Conservation (phyloP, 1,140 invertebrate genomes). For the Drosophila lowei region DNA sequence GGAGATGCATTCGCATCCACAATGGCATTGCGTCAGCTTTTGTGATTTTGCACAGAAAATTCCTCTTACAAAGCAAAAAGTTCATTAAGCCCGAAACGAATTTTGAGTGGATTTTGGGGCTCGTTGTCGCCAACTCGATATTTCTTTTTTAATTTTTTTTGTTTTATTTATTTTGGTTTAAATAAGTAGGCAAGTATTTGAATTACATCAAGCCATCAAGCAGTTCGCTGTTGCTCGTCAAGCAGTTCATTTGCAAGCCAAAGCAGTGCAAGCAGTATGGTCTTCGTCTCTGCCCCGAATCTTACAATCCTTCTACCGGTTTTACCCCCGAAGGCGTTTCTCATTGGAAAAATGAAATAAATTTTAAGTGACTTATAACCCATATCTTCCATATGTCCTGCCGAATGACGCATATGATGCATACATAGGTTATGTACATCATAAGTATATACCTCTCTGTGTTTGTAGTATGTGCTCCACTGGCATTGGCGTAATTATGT, state of each 20-base stretch:
- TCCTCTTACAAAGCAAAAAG: too few relatives aligned
- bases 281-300: too few relatives aligned
- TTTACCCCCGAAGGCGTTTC: not conserved
- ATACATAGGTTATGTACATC: constrained; percentile 3
- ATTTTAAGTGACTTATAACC: constrained; percentile 15
- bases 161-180: not conserved
- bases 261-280: too few relatives aligned
- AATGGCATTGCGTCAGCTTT: constrained; percentile 60
- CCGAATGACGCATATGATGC: constrained; percentile 11
- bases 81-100: too few relatives aligned
- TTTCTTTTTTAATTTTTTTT: too few relatives aligned
- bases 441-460: constrained; percentile 18
- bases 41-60: constrained; percentile 36
- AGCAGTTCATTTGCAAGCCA: not conserved
- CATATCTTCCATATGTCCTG: constrained; percentile 16
- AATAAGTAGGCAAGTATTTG: too few relatives aligned
- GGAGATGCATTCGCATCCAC: constrained; percentile 19
- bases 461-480: constrained; percentile 22
- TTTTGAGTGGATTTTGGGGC: too few relatives aligned
- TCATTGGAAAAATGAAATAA: constrained; percentile 17
- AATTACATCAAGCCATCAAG: too few relatives aligned
- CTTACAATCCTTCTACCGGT: too few relatives aligned
- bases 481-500: constrained; percentile 77
- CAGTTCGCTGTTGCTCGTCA: too few relatives aligned
- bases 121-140: too few relatives aligned